Percentiles rank a stretch among this genome's conserved stretches.
Conservation (phyloP, 2,113 vertebrate species). For the Ophthalmolycus amberensis region DNA sequence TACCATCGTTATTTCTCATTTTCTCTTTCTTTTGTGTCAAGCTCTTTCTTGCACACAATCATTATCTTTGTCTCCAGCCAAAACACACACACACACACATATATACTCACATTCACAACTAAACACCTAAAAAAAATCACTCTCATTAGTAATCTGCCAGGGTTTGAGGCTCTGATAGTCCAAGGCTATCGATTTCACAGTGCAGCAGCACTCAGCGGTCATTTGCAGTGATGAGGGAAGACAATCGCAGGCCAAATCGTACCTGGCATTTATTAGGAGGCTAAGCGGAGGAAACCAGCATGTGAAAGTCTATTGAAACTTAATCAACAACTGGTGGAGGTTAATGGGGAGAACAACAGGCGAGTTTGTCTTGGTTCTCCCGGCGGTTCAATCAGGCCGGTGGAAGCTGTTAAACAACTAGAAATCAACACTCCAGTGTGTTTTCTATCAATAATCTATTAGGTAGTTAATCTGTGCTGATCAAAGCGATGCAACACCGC, state of each 20-base stretch:
- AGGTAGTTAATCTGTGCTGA: constrained; percentile 1
- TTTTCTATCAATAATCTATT: constrained; percentile 24
- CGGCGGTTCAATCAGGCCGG: constrained; percentile 22
- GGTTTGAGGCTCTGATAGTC: constrained; percentile 61
- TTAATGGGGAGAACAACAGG: constrained; percentile 60
- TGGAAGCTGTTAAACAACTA: constrained; percentile 36
- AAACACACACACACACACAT: constrained; percentile 15
- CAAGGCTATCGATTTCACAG: constrained; percentile 72
- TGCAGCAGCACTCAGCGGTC: constrained; percentile 69
- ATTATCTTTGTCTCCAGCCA: constrained; percentile 19
- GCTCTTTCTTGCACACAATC: not conserved
- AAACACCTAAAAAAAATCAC: constrained; percentile 61
- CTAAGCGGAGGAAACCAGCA: constrained; percentile 66
- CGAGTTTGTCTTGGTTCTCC: constrained; percentile 53
- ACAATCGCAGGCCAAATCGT: constrained; percentile 77
- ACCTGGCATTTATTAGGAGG: constrained; percentile 76
- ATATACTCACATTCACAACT: constrained; percentile 29
- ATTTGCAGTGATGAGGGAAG: constrained; percentile 80
- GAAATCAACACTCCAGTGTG: constrained; percentile 34
- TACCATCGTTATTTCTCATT: constrained; percentile 12
- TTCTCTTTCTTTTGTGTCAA: constrained; percentile 14
- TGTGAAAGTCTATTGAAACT: constrained; percentile 74
- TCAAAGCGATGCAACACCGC: not conserved
- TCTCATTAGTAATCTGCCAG: constrained; percentile 70
- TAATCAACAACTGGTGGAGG: constrained; percentile 71